Base-by-base conservation (phyloP, 2,888 invertebrate species). In the Coenonympha glycerion region DNA sequence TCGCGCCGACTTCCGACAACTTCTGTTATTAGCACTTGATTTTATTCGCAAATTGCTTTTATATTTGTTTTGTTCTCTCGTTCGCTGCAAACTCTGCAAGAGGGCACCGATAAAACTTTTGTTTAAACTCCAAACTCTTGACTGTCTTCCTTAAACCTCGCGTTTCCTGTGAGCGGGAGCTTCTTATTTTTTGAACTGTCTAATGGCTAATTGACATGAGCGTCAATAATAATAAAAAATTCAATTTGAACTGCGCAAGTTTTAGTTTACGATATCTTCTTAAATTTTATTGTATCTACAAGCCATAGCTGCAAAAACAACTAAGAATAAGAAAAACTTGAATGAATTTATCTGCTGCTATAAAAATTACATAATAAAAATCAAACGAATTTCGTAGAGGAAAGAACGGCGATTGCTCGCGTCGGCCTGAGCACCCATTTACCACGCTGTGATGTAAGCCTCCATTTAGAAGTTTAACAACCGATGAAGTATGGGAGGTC, bases 401-500 rank as follows among this genome's bases (percentile, higher is more conserved):
- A 33, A 33, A 33, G 8, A 33, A 15, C n/a, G n/a, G n/a, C n/a
- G n/a, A n/a, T n/a, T 16, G 31, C 6, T 15, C 31, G 2, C 6
- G 31, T 31, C 31, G 6, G 31, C 31, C 16, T 1, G 8, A 39
- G 39, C 22, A 24, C 24, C 48, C 26, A 55, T 48, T 33, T 48
- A 36, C 34, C 26, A 28, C 26, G 40, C 45, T 26, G 26, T 49
- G 28, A 46, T 41, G 48, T 55, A 52, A 33, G 50, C 55, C 50
- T 48, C 55, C 50, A 57, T 58, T 57, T 55, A 41, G 50, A 41
- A 59, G 57, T 56, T 58, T 58, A 57, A 59, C 59, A 56, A 55
- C 54, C 56, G 58, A 59, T 59, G 59, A 58, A 58, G 56, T 59
- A 59, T 59, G 57, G 60, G 57, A 59, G 62, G 61, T 60, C 63